Conservation (phyloP, 2,113 vertebrate genomes). For the Rallus limicola region DNA sequence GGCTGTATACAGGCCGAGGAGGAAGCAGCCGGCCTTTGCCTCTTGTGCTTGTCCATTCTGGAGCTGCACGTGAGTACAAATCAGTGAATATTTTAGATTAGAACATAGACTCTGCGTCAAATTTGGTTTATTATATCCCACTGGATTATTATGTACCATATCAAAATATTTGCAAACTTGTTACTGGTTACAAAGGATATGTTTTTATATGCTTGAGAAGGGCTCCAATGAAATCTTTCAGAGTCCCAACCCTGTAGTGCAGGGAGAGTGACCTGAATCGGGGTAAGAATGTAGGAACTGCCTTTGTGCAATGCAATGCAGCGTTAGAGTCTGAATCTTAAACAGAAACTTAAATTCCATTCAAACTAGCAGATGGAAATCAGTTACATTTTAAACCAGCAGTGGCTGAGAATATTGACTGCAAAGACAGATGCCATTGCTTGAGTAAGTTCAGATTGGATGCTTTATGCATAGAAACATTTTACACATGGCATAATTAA, state of each 20-base stretch:
- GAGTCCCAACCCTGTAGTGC: background rate
- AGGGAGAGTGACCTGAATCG: background rate
- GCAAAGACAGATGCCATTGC: background rate
- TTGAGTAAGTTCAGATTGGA: background rate
- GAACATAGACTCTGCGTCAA: background rate
- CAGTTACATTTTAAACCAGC: background rate
- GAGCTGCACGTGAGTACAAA: background rate
- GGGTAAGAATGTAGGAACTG: background rate
- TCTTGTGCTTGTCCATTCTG: background rate
- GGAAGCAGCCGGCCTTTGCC: background rate
- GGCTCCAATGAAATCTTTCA: background rate
- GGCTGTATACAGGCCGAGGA: background rate
- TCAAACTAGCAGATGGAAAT: background rate
- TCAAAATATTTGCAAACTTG: background rate
- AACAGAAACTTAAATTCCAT: background rate
- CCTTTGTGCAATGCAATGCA: background rate
- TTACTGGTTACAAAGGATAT: background rate
- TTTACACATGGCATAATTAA: background rate
- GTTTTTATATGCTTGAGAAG: background rate
- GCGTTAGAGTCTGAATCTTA: background rate
- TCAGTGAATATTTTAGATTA: background rate
- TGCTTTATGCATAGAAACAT: background rate
- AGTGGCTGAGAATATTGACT: background rate
- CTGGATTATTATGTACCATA: background rate
- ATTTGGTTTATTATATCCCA: background rate